These are phyloP conservation scores for Drosophila triauraria DNA, from an alignment of 1,140 invertebrate genomes.

Conservation along the genomic window DNA sequence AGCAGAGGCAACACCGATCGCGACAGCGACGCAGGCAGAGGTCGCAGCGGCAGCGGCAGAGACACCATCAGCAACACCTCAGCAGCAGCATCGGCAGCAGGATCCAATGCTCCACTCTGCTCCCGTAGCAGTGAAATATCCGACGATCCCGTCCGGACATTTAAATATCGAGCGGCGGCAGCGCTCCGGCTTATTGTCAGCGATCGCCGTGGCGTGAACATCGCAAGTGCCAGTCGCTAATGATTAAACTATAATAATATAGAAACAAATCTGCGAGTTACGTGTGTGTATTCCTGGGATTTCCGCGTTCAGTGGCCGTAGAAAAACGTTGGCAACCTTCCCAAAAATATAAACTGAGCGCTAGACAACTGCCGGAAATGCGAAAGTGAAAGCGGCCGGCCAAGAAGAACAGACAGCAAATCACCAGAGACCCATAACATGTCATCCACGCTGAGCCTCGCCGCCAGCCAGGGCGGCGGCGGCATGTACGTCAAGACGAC, in stretches of 20 bases:
- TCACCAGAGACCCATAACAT: constrained; percentile 42
- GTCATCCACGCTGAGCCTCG: constrained; percentile 65
- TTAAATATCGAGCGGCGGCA: constrained; percentile 75
- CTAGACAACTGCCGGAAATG: constrained; percentile 70
- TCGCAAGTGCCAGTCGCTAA: constrained; percentile 43
- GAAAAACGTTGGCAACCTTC: constrained; percentile 69
- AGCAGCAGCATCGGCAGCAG: constrained; percentile 42
- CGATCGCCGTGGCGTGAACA: constrained; percentile 79
- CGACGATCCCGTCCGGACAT: constrained; percentile 54
- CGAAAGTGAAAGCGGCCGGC: constrained; percentile 59
- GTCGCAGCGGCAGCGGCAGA: constrained; percentile 52
- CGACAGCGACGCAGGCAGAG: constrained; percentile 48
- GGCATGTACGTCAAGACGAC: constrained; percentile 47
- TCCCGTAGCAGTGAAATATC: constrained; percentile 17
- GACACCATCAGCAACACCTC: constrained; percentile 8
- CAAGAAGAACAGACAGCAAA: constrained; percentile 42
- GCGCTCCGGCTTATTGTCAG: constrained; percentile 75
- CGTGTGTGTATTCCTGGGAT: constrained; percentile 63
- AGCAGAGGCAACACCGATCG: constrained; percentile 16
- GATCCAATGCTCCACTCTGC: constrained; percentile 53
- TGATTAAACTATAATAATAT: constrained; percentile 43
- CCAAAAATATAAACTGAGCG: constrained; percentile 10
- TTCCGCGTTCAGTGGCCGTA: constrained; percentile 65
- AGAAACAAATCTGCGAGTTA: neutral
- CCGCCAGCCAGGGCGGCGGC: constrained; percentile 43